These are phyloP conservation scores for Drosophila nannoptera DNA, from an alignment of 1,140 invertebrate genomes.

Conservation along the genomic window DNA sequence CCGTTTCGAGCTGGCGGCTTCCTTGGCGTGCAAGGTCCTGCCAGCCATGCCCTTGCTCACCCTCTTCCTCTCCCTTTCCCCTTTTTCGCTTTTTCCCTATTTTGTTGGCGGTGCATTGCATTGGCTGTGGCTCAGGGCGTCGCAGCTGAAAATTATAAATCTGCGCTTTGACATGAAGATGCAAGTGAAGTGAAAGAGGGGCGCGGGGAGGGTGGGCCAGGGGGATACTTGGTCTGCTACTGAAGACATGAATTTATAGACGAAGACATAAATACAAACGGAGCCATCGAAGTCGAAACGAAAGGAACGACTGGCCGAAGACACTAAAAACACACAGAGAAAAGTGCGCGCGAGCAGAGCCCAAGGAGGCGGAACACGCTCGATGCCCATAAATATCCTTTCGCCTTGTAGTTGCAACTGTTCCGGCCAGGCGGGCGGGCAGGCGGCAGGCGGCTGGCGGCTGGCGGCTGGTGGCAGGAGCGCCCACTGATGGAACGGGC, in stretches of 20 bases:
- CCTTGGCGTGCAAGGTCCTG: not conserved
- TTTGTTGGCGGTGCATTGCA: conserved; percentile 49
- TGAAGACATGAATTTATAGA: conserved; percentile 75
- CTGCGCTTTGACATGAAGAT: conserved; percentile 74
- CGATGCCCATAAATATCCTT: conserved; percentile 75
- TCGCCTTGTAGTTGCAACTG: conserved; percentile 52
- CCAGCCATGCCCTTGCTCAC: not conserved
- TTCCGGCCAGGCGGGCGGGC: conserved; percentile 13
- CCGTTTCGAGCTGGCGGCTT: conserved; percentile 16
- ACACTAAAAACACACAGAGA: conserved; percentile 51
- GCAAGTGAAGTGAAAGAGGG: conserved; percentile 21
- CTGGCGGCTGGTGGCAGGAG: not conserved
- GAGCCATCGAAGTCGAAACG: conserved; percentile 52
- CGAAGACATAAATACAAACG: conserved; percentile 75
- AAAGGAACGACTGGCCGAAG: conserved; percentile 46
- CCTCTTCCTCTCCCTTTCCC: not conserved
- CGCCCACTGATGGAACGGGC: conserved; percentile 14
- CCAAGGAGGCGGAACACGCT: conserved; percentile 71
- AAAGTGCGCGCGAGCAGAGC: conserved; percentile 47
- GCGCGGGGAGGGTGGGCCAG: not conserved
- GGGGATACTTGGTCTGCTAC: conserved; percentile 36
- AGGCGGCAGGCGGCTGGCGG: not conserved
- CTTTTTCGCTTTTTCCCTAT: conserved; percentile 16
- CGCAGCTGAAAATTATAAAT: conserved; percentile 76
- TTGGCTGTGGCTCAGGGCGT: conserved; percentile 49